Evolutionary conservation across 2,888 invertebrate genomes (phyloP), one percentile per base, ranked within the genome.

Genomic region (Junonia oenone): DNA sequence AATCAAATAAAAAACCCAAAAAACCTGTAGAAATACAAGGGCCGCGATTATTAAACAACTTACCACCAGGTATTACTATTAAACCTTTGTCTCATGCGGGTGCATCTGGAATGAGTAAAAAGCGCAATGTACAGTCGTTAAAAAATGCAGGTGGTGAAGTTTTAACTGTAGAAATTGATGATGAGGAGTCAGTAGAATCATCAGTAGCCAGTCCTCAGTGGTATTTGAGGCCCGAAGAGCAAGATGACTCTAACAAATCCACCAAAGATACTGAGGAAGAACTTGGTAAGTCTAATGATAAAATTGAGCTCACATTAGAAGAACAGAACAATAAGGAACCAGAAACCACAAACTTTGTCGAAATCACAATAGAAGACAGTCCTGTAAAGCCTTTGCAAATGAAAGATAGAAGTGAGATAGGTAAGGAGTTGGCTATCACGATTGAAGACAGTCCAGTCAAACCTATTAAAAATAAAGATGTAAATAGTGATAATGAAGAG

Each of bases 351-450:
- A 72, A 73, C 3, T 73, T 73, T 60, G 74, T 87, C 51, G 89
- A 89, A 76, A 88, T 90, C 17, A 83, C 78, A 27, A 89, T 90
- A 65, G 90, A 90, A 63, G 87, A 88, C 61, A 90, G 85, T 63
- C 89, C 89, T 13, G 65, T 83, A 3, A 88, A 88, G 66, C 75
- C 78, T 53, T 29, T 61, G 8, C 56, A 62, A n/a, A 63, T 56
- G 19, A 78, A 78, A 59, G 68, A 69, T 52, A 64, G 68, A 27
- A 64, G 61, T 65, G 74, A 79, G 61, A 64, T 78, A 22, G 75
- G 72, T 14, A 63, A 69, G 29, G 80, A 82, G 55, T 51, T 76
- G n/a, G 67, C 83, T 38, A 83, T 90, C 8, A 83, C 73, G 27
- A 83, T 90, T 65, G 86, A 88, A 40, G 90, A 90, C 35, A 90